These are phyloP conservation scores for Macrotis lagotis DNA, from an alignment of 2,113 vertebrate species.

Conservation along the genomic window DNA sequence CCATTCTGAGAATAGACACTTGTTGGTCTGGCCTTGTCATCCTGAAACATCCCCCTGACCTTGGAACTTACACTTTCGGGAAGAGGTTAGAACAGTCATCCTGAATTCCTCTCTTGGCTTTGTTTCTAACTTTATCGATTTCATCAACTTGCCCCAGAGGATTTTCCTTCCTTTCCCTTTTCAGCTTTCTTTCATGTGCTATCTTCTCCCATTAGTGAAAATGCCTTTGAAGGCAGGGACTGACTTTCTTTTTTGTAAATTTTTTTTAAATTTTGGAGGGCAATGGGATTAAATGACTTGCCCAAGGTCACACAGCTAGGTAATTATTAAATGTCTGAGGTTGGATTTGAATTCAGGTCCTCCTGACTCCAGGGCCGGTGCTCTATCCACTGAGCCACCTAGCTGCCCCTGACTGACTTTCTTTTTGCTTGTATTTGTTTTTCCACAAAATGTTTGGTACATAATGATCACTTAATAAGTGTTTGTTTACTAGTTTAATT, in stretches of 20 bases:
- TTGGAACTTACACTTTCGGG: not conserved
- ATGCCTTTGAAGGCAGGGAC: not conserved
- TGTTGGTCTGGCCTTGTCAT: not conserved
- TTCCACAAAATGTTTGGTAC: not conserved
- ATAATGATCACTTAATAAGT: not conserved
- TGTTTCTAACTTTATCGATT: not conserved
- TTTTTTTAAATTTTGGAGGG: no score
- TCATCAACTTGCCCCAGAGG: not conserved
- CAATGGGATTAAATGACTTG: no score
- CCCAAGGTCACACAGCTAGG: no score
- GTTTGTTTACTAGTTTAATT: not conserved
- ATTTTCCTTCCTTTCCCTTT: not conserved
- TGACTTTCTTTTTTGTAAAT: no score
- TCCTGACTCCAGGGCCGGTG: no score
- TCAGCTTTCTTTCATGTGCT: not conserved
- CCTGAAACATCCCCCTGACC: not conserved
- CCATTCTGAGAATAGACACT: not conserved
- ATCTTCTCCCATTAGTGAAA: not conserved
- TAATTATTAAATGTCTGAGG: no score
- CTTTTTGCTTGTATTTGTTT: not conserved
- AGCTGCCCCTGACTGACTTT: no score
- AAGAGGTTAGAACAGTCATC: not conserved
- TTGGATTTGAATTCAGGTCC: no score
- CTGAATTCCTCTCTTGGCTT: not conserved
- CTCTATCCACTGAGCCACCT: no score